Base-by-base conservation (phyloP, 2,113 vertebrate genomes). In the Megalops atlanticus region DNA sequence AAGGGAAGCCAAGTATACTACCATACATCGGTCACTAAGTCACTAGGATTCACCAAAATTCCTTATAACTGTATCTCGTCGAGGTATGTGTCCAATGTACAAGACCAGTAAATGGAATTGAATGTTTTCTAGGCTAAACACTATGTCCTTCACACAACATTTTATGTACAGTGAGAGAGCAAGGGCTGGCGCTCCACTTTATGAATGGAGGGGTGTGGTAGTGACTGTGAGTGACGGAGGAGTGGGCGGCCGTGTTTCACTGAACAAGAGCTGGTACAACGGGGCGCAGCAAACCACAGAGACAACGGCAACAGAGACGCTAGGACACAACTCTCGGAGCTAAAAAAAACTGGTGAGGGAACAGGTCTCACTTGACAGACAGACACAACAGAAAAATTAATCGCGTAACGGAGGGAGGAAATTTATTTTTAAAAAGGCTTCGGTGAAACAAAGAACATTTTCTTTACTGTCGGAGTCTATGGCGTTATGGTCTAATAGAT, bases 121-220 rank as follows among this genome's bases (percentile, higher is more conserved):
- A 64, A 64, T n/a, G 27, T 31, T 7, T 31, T 8, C 58, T 31
- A 24, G 12, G 58, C n/a, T 31, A 4, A 24, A n/a, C 4, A 31
- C 11, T n/a, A 8, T 64, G 58, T 49, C 18, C 47, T 49, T 6
- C 18, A 49, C 12, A 49, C 47, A 27, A 10, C 8, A n/a, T 31
- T 10, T 64, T 5, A 10, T 8, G n/a, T 64, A 64, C 58, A 76
- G 78, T 84, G 84, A 86, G 77, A 76, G 85, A 73, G 72, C 47
- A 58, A 64, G 38, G 58, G 33, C 78, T 78, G 85, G 82, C 82
- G 76, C 80, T 81, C 81, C 52, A 86, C 87, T 93, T 94, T 92
- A 93, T 95, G 93, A 95, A 95, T 95, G 92, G 88, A 90, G 89
- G 93, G 93, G 93, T 91, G 93, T 93, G 94, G 91, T 90, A 64